Evolutionary conservation across 1,140 invertebrate species (phyloP).

Genomic region (Chironomus striatipennis): DNA sequence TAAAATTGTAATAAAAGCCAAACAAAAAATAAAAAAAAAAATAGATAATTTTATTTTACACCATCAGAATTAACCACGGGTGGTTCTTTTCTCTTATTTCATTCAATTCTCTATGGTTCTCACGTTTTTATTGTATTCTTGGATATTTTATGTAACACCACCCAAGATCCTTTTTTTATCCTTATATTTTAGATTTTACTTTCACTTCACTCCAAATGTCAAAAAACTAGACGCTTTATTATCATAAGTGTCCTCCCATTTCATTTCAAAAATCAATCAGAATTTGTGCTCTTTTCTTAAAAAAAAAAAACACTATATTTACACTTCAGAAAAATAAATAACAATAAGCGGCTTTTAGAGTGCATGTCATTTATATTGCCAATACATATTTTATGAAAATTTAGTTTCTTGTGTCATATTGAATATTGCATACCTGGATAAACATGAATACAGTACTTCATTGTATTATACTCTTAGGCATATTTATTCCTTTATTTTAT

Average conservation of each 20-base stretch:
- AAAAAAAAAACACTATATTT: not conserved
- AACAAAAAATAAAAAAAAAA: too few relatives aligned
- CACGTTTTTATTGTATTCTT: not conserved
- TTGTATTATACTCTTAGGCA: not conserved
- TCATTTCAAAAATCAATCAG: constrained; percentile 1
- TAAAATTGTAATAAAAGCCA: too few relatives aligned
- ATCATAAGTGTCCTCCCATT: constrained; percentile 15
- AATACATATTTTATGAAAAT: constrained; percentile 17
- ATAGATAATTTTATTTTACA: not conserved
- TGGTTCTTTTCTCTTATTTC: not conserved
- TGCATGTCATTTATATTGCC: not conserved
- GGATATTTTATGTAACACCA: not conserved
- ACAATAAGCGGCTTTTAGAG: not conserved
- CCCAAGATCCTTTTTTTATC: not conserved
- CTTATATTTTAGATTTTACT: not conserved
- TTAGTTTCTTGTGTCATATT: not conserved
- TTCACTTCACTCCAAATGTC: not conserved
- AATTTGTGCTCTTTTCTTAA: not conserved
- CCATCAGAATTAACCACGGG: not conserved
- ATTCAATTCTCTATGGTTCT: not conserved
- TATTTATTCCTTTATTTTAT: not conserved
- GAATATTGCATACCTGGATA: constrained; percentile 9
- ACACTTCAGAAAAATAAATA: not conserved
- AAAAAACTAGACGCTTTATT: not conserved
- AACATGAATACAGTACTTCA: not conserved